phyloP scores from a whole-genome alignment of 2,888 invertebrate genomes.

The Phortica okadai region DNA sequence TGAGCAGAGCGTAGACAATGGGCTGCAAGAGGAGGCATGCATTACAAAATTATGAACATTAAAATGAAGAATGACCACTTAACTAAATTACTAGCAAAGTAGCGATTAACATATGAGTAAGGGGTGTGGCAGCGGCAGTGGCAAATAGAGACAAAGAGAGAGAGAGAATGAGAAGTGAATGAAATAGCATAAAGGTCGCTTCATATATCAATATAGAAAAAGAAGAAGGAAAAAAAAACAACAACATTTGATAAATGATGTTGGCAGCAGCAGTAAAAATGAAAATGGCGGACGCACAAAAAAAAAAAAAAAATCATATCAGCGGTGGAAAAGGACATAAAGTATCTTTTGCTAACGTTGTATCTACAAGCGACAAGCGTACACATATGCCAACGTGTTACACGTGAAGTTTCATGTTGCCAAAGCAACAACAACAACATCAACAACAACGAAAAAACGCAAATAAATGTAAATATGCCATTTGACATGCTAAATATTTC shows the following conservation, averaged over 20 bases:
- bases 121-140: constrained; percentile 39
- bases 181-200: background rate
- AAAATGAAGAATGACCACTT: constrained; percentile 77
- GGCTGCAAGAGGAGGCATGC: constrained; percentile 52
- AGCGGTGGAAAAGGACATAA: too few species aligned
- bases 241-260: constrained; percentile 64
- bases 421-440: background rate
- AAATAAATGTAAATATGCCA: constrained; percentile 65
- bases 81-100: constrained; percentile 72
- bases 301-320: background rate
- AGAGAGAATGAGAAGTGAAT: background rate
- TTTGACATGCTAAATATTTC: constrained; percentile 71
- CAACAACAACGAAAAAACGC: constrained; percentile 1
- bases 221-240: constrained; percentile 36
- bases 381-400: constrained; percentile 52
- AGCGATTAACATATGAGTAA: constrained; percentile 53
- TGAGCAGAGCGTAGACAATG: background rate
- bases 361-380: constrained; percentile 24
- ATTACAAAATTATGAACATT: constrained; percentile 74
- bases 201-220: background rate
- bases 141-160: background rate
- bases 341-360: too few species aligned
- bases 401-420: background rate
- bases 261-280: constrained; percentile 56
- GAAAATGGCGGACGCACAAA: constrained; percentile 49